Evolutionary conservation across 2,888 invertebrate species (phyloP).

Genomic region (Meiosimyza decipiens): DNA sequence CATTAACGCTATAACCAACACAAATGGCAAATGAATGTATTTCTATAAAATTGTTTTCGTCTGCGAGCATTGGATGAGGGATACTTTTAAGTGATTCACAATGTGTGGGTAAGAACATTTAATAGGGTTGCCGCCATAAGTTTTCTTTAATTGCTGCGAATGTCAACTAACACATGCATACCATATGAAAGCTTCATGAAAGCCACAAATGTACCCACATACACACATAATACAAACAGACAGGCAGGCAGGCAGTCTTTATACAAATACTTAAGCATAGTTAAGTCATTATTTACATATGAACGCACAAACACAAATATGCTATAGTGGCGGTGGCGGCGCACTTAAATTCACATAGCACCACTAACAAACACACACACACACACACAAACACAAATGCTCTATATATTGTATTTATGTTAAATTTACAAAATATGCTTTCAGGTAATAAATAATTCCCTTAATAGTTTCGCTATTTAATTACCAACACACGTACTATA

Average conservation of each 20-base stretch:
- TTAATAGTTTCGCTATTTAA: slow-evolving; percentile 33
- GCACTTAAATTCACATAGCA: slow-evolving; percentile 11
- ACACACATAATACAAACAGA: not conserved
- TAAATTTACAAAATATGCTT: slow-evolving; percentile 26
- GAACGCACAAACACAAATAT: slow-evolving; percentile 25
- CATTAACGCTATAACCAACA: too few relatives aligned
- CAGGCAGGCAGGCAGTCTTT: not conserved
- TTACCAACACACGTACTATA: not conserved
- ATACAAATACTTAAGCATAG: not conserved
- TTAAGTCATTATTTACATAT: slow-evolving; percentile 2
- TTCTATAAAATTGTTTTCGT: too few relatives aligned
- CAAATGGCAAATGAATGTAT: too few relatives aligned
- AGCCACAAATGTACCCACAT: slow-evolving; percentile 2
- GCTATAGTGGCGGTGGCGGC: not conserved
- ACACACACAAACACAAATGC: slow-evolving; percentile 20
- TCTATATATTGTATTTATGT: not conserved
- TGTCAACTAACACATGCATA: slow-evolving; percentile 13
- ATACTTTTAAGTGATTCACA: not conserved
- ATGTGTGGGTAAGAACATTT: not conserved
- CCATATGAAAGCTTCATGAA: not conserved
- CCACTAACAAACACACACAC: slow-evolving; percentile 18
- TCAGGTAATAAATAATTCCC: slow-evolving; percentile 41
- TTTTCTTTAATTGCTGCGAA: slow-evolving; percentile 36
- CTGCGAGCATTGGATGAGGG: not conserved
- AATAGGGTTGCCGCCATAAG: slow-evolving; percentile 8